phyloP scores from a whole-genome alignment of 2,797 vertebrate species.

The Pantherophis vulpinus region DNA sequence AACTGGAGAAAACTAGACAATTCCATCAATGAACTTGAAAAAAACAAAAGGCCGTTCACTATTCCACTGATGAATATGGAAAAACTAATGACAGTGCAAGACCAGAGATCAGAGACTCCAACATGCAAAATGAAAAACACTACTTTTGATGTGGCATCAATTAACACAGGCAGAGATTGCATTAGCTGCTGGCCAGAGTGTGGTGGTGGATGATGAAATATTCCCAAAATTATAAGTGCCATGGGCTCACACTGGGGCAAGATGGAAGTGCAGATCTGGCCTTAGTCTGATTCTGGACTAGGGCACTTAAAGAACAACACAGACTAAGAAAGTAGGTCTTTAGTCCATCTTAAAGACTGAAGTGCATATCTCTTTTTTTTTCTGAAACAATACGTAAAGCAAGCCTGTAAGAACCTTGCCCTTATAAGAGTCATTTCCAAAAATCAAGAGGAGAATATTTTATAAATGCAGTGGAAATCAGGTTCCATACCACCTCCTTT shows the following conservation, averaged over 20 bases:
- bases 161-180: no score
- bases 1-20: not conserved
- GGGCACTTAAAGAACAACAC: not conserved
- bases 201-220: not conserved
- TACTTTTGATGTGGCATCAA: not conserved
- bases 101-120: not conserved
- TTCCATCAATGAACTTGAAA: not conserved
- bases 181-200: not conserved
- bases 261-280: not conserved
- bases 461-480: not conserved
- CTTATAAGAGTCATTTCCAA: not conserved
- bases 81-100: not conserved
- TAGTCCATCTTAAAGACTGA: not conserved
- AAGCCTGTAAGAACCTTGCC: not conserved
- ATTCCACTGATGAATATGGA: not conserved
- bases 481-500: not conserved
- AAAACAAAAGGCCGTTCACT: not conserved
- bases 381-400: not conserved
- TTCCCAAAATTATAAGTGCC: not conserved
- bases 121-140: not conserved
- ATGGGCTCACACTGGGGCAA: not conserved
- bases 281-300: not conserved
- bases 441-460: not conserved
- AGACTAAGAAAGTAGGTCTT: slow-evolving; percentile 18
- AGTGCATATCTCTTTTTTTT: not conserved